Conservation (phyloP, 2,113 vertebrate species). For the Prochilodus magdalenae region DNA sequence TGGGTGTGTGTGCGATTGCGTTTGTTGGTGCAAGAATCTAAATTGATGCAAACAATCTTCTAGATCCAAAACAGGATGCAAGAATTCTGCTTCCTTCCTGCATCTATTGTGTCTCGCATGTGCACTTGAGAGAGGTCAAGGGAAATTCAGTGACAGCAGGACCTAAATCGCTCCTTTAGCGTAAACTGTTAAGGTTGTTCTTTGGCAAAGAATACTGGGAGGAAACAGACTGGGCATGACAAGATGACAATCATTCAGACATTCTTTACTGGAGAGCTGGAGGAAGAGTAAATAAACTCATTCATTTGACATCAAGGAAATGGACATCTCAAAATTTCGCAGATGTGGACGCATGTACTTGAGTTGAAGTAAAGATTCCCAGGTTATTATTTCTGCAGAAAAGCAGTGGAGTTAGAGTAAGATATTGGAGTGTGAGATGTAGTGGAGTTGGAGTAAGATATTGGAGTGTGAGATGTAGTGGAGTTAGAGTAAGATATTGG, state of each 20-base stretch:
- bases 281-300: neutral
- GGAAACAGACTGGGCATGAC: neutral
- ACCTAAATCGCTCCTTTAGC: neutral
- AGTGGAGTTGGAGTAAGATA: no score
- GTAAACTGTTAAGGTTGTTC: neutral
- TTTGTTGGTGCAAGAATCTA: neutral
- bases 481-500: no score
- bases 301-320: neutral
- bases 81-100: conserved; percentile 66
- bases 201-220: neutral
- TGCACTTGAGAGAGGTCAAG: neutral
- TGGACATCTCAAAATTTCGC: neutral
- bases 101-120: conserved; percentile 62
- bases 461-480: no score
- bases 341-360: no score
- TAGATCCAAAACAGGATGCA: conserved; percentile 69
- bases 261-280: neutral
- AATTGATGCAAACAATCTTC: conserved; percentile 12
- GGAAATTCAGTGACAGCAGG: conserved; percentile 15
- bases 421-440: no score
- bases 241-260: conserved; percentile 1
- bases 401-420: no score
- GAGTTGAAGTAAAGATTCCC: no score
- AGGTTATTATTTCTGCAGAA: no score
- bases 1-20: neutral